Evolutionary conservation across 2,113 vertebrate genomes (phyloP).

Genomic region (Ailuropoda melanoleuca): DNA sequence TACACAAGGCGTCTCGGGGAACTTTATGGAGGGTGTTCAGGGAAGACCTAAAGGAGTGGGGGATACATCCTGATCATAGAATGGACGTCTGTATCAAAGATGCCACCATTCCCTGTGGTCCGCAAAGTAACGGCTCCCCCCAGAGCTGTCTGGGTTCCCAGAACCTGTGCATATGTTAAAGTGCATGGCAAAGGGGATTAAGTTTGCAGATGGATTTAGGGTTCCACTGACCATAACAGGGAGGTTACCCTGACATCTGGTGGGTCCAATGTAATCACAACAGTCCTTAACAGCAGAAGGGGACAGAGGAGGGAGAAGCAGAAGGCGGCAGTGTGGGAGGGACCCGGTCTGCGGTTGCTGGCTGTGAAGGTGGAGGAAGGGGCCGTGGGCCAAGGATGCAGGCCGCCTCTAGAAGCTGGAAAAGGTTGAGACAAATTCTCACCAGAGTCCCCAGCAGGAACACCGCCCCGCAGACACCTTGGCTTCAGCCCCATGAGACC

Average conservation of each 20-base stretch:
- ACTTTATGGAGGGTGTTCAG: neutral
- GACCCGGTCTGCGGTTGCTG: neutral
- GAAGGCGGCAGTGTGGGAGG: neutral
- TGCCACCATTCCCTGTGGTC: neutral
- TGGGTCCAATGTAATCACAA: no score
- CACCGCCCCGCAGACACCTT: neutral
- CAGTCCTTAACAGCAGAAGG: neutral
- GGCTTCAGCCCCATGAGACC: neutral
- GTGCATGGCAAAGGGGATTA: neutral
- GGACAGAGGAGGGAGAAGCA: neutral
- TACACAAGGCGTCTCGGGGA: no score
- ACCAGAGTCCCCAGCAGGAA: neutral
- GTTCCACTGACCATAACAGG: neutral
- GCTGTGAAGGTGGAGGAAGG: neutral
- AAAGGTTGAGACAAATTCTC: neutral
- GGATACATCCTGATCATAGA: neutral
- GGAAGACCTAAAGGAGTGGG: neutral
- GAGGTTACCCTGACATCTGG: neutral
- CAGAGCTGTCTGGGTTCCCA: accelerated
- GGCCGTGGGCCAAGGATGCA: no score
- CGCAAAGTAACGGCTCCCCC: neutral
- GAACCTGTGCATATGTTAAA: neutral
- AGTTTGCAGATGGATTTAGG: neutral
- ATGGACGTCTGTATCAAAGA: neutral
- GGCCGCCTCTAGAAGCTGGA: neutral